Conservation (phyloP, 2,113 vertebrate species). For the Laticauda colubrina region DNA sequence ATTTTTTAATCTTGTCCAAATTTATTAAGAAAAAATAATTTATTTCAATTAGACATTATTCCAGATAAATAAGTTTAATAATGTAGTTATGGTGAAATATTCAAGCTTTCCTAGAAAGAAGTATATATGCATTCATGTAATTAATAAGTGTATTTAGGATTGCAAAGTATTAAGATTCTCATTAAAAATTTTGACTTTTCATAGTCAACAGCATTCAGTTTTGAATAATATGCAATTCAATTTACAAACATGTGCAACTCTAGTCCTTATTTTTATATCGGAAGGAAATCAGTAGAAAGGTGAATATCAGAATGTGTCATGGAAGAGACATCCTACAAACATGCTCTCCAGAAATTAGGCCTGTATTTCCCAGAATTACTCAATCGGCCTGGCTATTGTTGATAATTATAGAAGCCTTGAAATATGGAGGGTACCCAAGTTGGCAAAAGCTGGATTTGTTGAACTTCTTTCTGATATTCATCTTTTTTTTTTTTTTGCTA, state of each 20-base stretch:
- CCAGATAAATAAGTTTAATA: neutral
- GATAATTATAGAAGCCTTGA: neutral
- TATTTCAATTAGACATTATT: neutral
- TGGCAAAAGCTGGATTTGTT: neutral
- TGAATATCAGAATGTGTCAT: neutral
- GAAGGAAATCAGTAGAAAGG: neutral
- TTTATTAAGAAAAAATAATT: neutral
- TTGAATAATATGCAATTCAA: neutral
- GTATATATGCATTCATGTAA: neutral
- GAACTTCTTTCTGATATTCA: neutral
- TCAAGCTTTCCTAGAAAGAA: neutral
- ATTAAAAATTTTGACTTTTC: slow-evolving; percentile 4
- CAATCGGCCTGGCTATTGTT: neutral
- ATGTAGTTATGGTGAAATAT: neutral
- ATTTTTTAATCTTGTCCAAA: neutral
- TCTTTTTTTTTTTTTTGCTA: neutral
- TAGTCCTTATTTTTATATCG: neutral
- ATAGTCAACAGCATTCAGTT: slow-evolving; percentile 4
- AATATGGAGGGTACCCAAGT: neutral
- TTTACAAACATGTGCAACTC: neutral
- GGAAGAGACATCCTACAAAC: neutral
- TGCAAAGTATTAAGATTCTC: slow-evolving; percentile 3
- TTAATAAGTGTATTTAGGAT: slow-evolving; percentile 1
- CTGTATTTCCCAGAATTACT: neutral
- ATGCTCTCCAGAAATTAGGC: neutral